Base-by-base conservation (phyloP, 2,888 invertebrate species). In the Acronicta alni region DNA sequence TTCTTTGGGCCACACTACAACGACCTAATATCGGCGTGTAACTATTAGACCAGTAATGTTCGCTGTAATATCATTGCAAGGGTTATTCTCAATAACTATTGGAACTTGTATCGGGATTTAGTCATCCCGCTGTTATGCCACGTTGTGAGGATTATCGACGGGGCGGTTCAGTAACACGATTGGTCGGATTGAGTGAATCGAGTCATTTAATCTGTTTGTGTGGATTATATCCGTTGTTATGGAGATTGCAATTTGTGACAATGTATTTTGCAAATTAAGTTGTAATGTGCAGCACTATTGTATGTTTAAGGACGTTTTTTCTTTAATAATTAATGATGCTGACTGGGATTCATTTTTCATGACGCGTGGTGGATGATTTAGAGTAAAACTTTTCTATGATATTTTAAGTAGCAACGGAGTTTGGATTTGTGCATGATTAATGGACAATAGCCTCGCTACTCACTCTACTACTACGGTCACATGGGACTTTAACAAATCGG, bases 61-160 rank as follows among this genome's bases (percentile, higher is more conserved):
- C 23, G 17, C 14, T 41, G 51, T 72, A 66, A 66, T 60, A 60
- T 46, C 73, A 53, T 43, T 46, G 59, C 61, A 54, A 58, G 64
- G 71, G 57, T 60, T 62, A 71, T 59, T 38, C 35, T 41, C 47
- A 64, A 67, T 52, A 56, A 43, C 49, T 77, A 76, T 74, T 74
- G 71, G 67, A 77, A 64, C 64, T 70, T 70, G 58, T 76, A 59
- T 48, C 20, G 57, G 58, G 68, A 55, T 72, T 61, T 63, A 68
- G 61, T 52, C 62, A 60, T 61, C 60, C 66, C 65, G 38, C 64
- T 32, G 41, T 66, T 55, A 64, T 41, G 30, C 48, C 47, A 49
- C 62, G 61, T 62, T 46, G 45, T 17, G 32, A 14, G 63, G 67
- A 71, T 74, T 74, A 73, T 62, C 43, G 42, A n/a, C 18, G 14